phyloP scores from a whole-genome alignment of 2,888 invertebrate genomes.

The Amphipoea lucens region DNA sequence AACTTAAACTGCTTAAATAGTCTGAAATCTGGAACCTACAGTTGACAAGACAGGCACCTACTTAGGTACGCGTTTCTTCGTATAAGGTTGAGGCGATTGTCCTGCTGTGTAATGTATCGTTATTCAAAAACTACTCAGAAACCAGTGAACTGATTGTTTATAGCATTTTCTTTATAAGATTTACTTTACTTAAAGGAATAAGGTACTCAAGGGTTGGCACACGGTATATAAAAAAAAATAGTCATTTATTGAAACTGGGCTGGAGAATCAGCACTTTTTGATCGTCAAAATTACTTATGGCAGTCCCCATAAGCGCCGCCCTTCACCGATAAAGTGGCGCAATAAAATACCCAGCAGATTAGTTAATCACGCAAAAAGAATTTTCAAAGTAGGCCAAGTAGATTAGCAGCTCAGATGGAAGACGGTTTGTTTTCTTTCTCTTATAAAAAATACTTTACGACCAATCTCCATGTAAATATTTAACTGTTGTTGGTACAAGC shows the following conservation, averaged over 20 bases:
- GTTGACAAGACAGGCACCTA: not conserved
- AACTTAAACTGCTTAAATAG: not conserved
- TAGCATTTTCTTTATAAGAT: not conserved
- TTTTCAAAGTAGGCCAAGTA: constrained; percentile 25
- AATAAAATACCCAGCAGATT: not conserved
- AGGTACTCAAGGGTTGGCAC: not conserved
- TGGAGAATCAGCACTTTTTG: too few relatives aligned
- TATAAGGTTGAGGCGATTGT: not conserved
- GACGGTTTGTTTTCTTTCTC: constrained; percentile 20
- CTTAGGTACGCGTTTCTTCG: not conserved
- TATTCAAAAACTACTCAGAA: not conserved
- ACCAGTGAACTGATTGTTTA: not conserved
- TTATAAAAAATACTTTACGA: constrained; percentile 10
- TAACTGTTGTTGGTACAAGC: constrained; percentile 42
- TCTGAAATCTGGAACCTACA: not conserved
- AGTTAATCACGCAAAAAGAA: not conserved
- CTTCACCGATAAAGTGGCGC: not conserved
- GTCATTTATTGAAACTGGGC: too few relatives aligned
- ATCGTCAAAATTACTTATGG: too few relatives aligned
- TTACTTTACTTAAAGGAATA: not conserved
- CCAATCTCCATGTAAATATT: constrained; percentile 38
- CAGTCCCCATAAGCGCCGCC: too few relatives aligned
- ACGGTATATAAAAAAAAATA: not conserved
- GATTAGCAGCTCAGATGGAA: constrained; percentile 22
- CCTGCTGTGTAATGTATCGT: not conserved